Evolutionary conservation across 2,797 vertebrate genomes (phyloP).

Genomic region (Alectoris magna): DNA sequence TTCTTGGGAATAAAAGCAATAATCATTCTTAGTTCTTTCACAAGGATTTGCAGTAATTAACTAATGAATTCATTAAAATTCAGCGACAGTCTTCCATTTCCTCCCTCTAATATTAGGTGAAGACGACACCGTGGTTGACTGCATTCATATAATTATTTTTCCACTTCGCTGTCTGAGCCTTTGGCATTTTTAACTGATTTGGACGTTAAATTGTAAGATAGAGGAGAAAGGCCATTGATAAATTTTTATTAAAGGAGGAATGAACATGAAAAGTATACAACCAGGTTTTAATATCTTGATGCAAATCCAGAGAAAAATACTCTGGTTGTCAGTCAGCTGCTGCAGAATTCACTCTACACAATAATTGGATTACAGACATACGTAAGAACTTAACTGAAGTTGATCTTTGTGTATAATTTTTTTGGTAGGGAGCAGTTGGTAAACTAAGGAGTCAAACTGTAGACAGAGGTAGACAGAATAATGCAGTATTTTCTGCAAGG

Average conservation of each 20-base stretch:
- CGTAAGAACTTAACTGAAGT: background rate
- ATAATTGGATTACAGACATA: background rate
- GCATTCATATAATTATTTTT: slow-evolving; percentile 51
- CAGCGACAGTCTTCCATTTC: slow-evolving; percentile 33
- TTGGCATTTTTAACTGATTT: slow-evolving; percentile 47
- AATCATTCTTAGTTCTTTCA: slow-evolving; percentile 33
- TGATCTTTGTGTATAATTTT: background rate
- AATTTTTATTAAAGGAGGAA: slow-evolving; percentile 3
- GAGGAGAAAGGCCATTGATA: background rate
- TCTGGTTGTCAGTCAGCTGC: background rate
- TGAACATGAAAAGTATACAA: background rate
- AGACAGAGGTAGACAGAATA: background rate
- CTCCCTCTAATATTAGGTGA: slow-evolving; percentile 11
- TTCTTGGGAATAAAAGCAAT: slow-evolving; percentile 27
- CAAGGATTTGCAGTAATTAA: slow-evolving; percentile 24
- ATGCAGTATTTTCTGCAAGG: background rate
- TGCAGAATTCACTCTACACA: background rate
- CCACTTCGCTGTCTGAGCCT: background rate
- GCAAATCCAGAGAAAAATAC: background rate
- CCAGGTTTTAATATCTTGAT: background rate
- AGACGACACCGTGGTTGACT: slow-evolving; percentile 10
- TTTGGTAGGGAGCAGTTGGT: background rate
- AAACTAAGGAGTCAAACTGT: background rate
- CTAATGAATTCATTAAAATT: slow-evolving; percentile 58
- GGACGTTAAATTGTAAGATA: background rate